phyloP scores from a whole-genome alignment of 64 coral and sea anemone genomes.

The Pocillopora verrucosa region DNA sequence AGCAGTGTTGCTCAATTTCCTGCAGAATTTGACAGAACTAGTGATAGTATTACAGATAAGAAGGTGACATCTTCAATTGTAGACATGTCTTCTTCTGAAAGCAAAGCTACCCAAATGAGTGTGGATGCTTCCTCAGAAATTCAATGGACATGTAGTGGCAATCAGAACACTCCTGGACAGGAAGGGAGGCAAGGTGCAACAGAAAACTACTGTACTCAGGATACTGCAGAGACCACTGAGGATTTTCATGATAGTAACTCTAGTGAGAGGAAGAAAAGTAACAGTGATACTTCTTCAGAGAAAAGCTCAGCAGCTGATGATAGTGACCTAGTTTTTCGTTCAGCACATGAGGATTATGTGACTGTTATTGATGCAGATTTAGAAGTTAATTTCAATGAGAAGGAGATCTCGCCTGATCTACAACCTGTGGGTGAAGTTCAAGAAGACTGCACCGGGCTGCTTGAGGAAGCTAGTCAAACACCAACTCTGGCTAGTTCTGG shows the following conservation, averaged over 20 bases:
- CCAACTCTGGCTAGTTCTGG: constrained; percentile 71
- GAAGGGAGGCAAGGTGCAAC: background rate
- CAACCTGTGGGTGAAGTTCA: constrained; percentile 42
- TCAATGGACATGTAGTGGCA: constrained; percentile 28
- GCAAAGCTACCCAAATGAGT: constrained; percentile 69
- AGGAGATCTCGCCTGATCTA: background rate
- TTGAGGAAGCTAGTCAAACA: constrained; percentile 79
- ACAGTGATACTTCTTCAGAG: constrained; percentile 69
- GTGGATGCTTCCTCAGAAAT: constrained; percentile 54
- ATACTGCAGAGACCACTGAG: background rate
- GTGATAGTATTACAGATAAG: constrained; percentile 18
- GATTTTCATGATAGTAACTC: background rate
- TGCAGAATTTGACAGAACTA: constrained; percentile 22
- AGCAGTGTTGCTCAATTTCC: background rate
- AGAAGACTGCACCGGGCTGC: constrained; percentile 36
- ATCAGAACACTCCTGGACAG: background rate
- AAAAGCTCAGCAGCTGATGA: constrained; percentile 66
- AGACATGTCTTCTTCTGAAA: constrained; percentile 35
- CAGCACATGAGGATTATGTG: constrained; percentile 91
- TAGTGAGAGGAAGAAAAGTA: constrained; percentile 33
- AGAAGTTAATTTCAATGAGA: background rate
- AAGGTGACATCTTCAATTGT: background rate
- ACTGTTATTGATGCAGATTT: constrained; percentile 79
- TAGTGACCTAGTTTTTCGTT: constrained; percentile 84
- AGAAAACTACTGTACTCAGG: background rate